Evolutionary conservation across 2,888 invertebrate species (phyloP), one percentile per base, ranked within the genome.

Genomic region (Coenonympha arcania): DNA sequence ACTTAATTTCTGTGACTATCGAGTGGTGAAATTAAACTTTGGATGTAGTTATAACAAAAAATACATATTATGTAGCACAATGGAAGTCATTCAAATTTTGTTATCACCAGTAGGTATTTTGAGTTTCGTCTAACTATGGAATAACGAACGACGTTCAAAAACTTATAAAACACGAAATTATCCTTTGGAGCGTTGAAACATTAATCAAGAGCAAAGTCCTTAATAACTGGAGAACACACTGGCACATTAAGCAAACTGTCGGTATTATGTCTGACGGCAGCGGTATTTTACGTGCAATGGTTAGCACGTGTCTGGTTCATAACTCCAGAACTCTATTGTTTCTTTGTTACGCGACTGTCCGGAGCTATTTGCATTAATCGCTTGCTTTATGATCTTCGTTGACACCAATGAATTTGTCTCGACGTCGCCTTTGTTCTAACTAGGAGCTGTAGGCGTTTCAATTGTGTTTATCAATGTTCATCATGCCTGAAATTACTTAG

Each of bases 341-440:
- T 79, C 73, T 79, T 79, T 79, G 72, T 73, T 62, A 63, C 67
- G 60, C 63, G 63, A 61, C 55, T 61, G 65, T 66, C 58, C 56
- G 57, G 54, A 58, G 63, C 67, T 69, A 69, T 70, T 71, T 68
- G 66, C 76, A 75, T 76, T 73, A 73, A 74, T 74, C 66, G 66
- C 64, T 59, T 66, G 66, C 65, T 82, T 82, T 80, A 82, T 71
- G 73, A 71, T 70, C 61, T 58, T 69, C 65, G 65, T 56, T 68
- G 63, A 64, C 67, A 65, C 59, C 59, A 50, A 60, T 61, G 57
- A 62, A 66, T 63, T 63, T 62, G 59, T 63, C 58, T 52, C 52
- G 48, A 57, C 59, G 55, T 58, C 57, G 54, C 62, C 55, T 61
- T 61, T 56, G 65, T 66, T 68, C 71, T 19, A 28, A n/a, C 11